Percentiles rank a stretch among this genome's conserved stretches.
Conservation (phyloP, 2,113 vertebrate species). For the Chionis minor region DNA sequence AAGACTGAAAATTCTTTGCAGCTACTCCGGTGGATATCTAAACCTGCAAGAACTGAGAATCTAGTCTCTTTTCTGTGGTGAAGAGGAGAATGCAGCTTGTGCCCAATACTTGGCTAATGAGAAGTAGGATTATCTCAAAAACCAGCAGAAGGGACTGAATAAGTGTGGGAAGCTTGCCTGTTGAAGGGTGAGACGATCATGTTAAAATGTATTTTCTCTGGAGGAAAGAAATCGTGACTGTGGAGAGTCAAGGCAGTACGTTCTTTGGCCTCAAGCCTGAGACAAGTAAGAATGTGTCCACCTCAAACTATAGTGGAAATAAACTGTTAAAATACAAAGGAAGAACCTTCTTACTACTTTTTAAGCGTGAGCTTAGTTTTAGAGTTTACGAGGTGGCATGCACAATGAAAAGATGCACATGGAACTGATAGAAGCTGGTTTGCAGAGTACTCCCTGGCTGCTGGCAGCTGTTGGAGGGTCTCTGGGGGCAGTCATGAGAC, state of each 20-base stretch:
- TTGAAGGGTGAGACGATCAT: neutral
- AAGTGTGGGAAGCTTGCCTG: neutral
- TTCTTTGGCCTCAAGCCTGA: neutral
- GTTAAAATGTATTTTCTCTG: neutral
- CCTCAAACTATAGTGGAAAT: neutral
- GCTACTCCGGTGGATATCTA: neutral
- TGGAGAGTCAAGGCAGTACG: neutral
- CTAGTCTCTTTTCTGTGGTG: neutral
- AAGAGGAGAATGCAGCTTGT: neutral
- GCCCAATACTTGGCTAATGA: neutral
- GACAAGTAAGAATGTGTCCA: neutral
- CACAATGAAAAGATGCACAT: neutral
- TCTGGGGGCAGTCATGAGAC: neutral
- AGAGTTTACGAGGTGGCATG: neutral
- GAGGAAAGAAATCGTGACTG: neutral
- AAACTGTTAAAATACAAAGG: neutral
- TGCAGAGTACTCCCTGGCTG: neutral
- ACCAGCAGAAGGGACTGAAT: neutral
- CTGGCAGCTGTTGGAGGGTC: neutral
- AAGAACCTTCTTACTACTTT: rapidly evolving
- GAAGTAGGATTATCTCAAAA: neutral
- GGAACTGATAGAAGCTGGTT: rapidly evolving
- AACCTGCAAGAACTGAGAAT: neutral
- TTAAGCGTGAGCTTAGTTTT: neutral
- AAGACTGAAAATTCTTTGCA: neutral